Conservation (phyloP, 2,888 invertebrate species). For the Chloroclysta siterata region DNA sequence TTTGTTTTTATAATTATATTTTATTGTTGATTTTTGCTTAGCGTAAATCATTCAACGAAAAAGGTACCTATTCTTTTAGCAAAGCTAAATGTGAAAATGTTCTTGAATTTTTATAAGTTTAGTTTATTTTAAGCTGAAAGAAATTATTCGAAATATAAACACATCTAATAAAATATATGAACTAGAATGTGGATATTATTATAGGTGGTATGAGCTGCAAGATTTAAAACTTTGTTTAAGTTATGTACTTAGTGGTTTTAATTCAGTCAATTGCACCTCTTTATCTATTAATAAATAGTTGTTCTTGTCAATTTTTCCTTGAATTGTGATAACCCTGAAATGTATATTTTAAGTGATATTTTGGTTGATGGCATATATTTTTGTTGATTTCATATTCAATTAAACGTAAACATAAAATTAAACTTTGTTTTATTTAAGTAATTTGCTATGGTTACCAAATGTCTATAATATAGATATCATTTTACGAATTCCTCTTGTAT, state of each 20-base stretch:
- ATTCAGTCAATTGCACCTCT: slow-evolving; percentile 36
- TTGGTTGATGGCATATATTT: slow-evolving; percentile 75
- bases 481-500: slow-evolving; percentile 82
- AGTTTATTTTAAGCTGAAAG: slow-evolving; percentile 16
- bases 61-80: slow-evolving; percentile 21
- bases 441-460: slow-evolving; percentile 28
- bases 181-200: background rate
- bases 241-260: slow-evolving; percentile 6
- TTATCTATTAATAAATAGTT: slow-evolving; percentile 28
- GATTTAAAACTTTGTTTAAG: background rate
- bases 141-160: background rate
- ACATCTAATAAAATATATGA: too few species aligned
- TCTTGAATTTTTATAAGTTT: slow-evolving; percentile 17
- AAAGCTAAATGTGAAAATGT: slow-evolving; percentile 28
- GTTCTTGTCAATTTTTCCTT: slow-evolving; percentile 67
- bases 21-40: slow-evolving; percentile 22
- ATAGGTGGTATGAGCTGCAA: background rate
- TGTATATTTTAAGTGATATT: slow-evolving; percentile 71
- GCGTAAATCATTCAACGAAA: slow-evolving; percentile 23
- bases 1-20: slow-evolving; percentile 10
- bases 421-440: slow-evolving; percentile 57
- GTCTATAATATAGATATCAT: slow-evolving; percentile 43
- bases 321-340: slow-evolving; percentile 75
- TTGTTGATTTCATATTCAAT: slow-evolving; percentile 73
- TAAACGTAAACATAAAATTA: slow-evolving; percentile 70